Base-by-base conservation (phyloP, 2,888 invertebrate species). In the Cynaeus angustus region DNA sequence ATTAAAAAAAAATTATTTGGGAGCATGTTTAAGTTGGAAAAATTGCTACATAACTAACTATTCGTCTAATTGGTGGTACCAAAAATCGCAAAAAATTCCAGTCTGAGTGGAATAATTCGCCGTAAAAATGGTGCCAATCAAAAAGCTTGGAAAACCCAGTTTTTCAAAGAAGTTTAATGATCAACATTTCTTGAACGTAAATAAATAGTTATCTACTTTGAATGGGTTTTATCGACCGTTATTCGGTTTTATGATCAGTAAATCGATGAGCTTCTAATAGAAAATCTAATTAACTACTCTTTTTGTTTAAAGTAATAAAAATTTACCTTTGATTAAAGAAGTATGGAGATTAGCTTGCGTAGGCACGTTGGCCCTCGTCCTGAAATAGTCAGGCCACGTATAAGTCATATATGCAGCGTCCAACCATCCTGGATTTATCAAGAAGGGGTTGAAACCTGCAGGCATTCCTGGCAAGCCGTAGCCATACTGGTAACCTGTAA, bases 361-460 rank as follows among this genome's bases (percentile, higher is more conserved):
- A 3, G 88, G 89, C 52, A 66, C 71, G 59, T 74, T 76, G 67
- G 87, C 87, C 79, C 89, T 86, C 76, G 87, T 86, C 46, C 90
- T 85, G 84, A 93, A 91, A 83, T 93, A 93, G 81, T 94, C 93
- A 4, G 89, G 88, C 85, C 88, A 87, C 0, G 87, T 88, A 83
- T 94, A 94, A 78, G 91, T 91, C 85, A 94, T 89, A 83, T 94
- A 94, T 3, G 94, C 92, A 1, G 94, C 92, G 81, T 96, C 96
- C 76, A 96, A 85, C 93, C 95, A 95, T 33, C 92, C 92, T 0
- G 94, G 92, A 80, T 93, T 94, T 66, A 95, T 85, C 72, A 96
- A 87, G 84, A 94, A 93, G 1, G 93, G 93, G 79, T 91, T 92
- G 83, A 93, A 93, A 14, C 90, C 90, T 41, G 91, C 92, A 1